A percentile compares a stretch with the other conserved stretches of the same genome.
Conservation (phyloP, 2,113 vertebrate species). For the Hyperoodon ampullatus region DNA sequence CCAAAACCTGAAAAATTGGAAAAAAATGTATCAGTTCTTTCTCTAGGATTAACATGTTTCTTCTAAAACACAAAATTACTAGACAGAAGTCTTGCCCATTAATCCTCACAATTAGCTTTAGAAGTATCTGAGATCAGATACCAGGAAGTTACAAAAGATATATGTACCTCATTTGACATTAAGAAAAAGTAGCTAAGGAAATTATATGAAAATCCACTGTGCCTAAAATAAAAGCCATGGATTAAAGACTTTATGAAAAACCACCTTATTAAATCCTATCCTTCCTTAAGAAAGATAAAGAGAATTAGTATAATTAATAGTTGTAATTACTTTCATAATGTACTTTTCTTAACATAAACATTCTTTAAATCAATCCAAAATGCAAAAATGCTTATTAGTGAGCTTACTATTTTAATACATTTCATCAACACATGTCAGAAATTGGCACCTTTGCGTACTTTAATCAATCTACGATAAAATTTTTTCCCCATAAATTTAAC, state of each 20-base stretch:
- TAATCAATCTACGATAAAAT: slow-evolving; percentile 44
- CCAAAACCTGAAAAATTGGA: slow-evolving; percentile 19
- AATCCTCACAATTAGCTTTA: slow-evolving; percentile 61
- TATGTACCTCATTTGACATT: slow-evolving; percentile 53
- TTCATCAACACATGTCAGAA: slow-evolving; percentile 45
- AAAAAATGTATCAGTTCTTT: slow-evolving; percentile 35
- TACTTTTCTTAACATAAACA: slow-evolving; percentile 66
- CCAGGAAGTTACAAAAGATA: slow-evolving; percentile 68
- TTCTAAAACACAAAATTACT: slow-evolving; percentile 62
- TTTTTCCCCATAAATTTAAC: background rate
- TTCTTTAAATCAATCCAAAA: slow-evolving; percentile 77
- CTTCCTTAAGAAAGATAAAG: slow-evolving; percentile 69
- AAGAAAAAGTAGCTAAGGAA: slow-evolving; percentile 69
- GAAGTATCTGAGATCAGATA: slow-evolving; percentile 66
- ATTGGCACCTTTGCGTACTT: background rate
- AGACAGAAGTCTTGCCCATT: slow-evolving; percentile 52
- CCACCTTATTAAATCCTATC: slow-evolving; percentile 68
- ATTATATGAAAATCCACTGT: slow-evolving; percentile 66
- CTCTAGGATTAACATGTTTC: slow-evolving; percentile 48
- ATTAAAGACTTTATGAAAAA: slow-evolving; percentile 73
- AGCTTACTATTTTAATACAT: slow-evolving; percentile 55
- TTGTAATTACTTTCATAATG: slow-evolving; percentile 67
- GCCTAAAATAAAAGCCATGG: slow-evolving; percentile 67
- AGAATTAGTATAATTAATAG: slow-evolving; percentile 75
- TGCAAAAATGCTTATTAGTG: slow-evolving; percentile 63